phyloP scores from a whole-genome alignment of 2,113 vertebrate species.

The Eira barbara region DNA sequence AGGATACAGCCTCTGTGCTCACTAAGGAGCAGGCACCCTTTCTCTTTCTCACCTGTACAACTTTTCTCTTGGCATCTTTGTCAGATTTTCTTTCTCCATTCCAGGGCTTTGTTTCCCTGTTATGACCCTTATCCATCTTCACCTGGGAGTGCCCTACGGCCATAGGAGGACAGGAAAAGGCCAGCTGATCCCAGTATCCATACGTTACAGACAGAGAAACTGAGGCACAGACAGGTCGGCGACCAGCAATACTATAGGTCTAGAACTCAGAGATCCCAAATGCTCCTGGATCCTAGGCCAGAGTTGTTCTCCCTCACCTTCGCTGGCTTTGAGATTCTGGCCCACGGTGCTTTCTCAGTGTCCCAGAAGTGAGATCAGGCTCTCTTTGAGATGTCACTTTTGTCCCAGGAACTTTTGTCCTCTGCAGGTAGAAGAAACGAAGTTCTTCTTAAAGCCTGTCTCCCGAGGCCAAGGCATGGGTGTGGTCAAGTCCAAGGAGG shows the following conservation, averaged over 20 bases:
- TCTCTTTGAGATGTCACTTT: background rate
- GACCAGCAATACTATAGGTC: background rate
- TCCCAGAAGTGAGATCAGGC: background rate
- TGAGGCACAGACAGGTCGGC: background rate
- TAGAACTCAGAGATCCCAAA: background rate
- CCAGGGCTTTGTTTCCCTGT: background rate
- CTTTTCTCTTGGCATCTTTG: background rate
- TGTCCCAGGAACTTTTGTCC: background rate
- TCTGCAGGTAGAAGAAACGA: background rate
- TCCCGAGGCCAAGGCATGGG: background rate
- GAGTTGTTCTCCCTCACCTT: background rate
- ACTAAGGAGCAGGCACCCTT: background rate
- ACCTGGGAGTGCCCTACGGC: no score
- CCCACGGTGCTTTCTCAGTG: background rate
- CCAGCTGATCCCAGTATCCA: background rate
- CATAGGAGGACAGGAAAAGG: background rate
- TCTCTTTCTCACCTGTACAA: background rate
- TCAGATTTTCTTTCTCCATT: background rate
- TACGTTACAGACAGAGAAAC: background rate
- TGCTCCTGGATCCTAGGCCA: background rate
- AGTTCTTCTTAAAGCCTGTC: background rate
- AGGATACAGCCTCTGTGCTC: background rate
- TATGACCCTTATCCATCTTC: background rate
- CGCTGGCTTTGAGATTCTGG: background rate
- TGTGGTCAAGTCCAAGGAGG: background rate